phyloP scores from a whole-genome alignment of 2,888 invertebrate species.

The Stenodema calcarata region DNA sequence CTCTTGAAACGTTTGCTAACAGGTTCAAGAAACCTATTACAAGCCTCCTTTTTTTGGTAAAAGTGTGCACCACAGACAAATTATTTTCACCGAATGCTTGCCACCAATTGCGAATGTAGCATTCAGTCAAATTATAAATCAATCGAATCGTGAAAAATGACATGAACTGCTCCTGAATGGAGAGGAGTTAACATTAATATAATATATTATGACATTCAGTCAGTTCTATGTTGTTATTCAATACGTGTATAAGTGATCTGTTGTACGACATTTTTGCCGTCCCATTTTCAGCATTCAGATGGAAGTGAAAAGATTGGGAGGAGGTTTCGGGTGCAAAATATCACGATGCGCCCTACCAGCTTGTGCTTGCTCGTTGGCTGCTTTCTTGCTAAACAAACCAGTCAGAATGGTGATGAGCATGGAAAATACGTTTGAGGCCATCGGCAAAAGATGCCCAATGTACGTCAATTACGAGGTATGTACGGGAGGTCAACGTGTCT shows the following conservation, averaged over 20 bases:
- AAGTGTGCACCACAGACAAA: too few species aligned
- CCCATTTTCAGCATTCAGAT: slow-evolving; percentile 60
- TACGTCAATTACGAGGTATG: slow-evolving; percentile 29
- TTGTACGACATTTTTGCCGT: background rate
- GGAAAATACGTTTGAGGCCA: slow-evolving; percentile 69
- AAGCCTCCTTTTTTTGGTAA: too few species aligned
- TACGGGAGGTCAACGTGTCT: background rate
- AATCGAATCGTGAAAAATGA: too few species aligned
- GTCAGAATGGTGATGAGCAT: slow-evolving; percentile 62
- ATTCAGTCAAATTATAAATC: too few species aligned
- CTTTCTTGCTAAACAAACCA: slow-evolving; percentile 60
- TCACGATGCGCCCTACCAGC: slow-evolving; percentile 61
- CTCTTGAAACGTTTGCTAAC: too few species aligned
- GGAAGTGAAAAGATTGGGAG: slow-evolving; percentile 62
- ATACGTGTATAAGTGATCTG: background rate
- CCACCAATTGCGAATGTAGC: too few species aligned
- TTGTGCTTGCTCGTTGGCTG: slow-evolving; percentile 62
- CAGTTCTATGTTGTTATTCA: background rate
- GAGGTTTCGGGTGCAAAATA: slow-evolving; percentile 64
- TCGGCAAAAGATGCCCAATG: slow-evolving; percentile 72
- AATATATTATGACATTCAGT: background rate
- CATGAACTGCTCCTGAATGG: too few species aligned
- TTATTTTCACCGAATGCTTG: too few species aligned
- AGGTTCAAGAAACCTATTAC: too few species aligned
- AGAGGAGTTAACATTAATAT: too few species aligned